Conservation (phyloP, 1,140 invertebrate genomes). For the Bombus pascuorum region DNA sequence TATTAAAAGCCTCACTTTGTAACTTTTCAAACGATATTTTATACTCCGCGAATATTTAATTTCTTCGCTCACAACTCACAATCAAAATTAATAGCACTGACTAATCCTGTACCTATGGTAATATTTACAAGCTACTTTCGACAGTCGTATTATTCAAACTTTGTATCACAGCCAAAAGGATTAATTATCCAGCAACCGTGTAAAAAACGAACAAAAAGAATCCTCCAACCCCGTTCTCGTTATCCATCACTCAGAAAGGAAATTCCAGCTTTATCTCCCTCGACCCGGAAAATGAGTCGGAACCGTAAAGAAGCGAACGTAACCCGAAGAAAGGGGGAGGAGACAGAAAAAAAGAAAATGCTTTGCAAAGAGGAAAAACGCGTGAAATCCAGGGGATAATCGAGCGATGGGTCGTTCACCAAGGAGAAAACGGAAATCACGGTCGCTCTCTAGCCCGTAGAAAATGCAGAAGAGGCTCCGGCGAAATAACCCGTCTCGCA, state of each 20-base stretch:
- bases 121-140: background rate
- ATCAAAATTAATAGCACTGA: background rate
- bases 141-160: background rate
- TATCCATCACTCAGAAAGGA: background rate
- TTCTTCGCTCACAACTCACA: no score
- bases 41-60: no score
- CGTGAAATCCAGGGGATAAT: background rate
- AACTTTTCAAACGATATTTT: no score
- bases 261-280: background rate
- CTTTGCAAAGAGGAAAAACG: background rate
- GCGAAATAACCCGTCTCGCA: slow-evolving; percentile 32
- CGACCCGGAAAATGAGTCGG: background rate
- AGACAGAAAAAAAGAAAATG: background rate
- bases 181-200: background rate
- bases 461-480: slow-evolving; percentile 36
- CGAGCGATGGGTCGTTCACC: slow-evolving; percentile 22
- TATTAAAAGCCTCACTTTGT: no score
- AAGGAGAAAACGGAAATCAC: slow-evolving; percentile 32
- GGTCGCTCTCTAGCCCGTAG: slow-evolving; percentile 3
- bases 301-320: background rate
- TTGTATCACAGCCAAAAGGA: background rate
- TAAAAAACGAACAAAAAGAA: background rate
- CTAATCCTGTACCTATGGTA: background rate
- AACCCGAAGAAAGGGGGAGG: background rate
- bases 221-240: background rate